Base-by-base conservation (phyloP, 2,113 vertebrate species). In the Spilogale gracilis region DNA sequence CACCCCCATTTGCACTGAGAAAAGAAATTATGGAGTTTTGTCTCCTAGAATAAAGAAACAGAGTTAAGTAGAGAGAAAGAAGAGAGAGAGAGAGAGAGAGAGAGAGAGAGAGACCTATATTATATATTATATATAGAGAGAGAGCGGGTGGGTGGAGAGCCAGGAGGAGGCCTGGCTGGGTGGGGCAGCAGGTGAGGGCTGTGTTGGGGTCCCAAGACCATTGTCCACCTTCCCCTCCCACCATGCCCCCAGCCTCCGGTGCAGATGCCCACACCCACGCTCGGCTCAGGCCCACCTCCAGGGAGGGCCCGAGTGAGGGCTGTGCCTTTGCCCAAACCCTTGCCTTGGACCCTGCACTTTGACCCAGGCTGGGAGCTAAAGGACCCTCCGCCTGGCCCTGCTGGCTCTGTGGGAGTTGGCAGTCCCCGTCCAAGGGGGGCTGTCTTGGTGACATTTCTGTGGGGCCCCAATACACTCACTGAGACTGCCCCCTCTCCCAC, bases 1-100 rank as follows among this genome's bases (percentile, higher is more conserved):
- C 45, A n/a, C 60, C 95, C 96, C 97, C 52, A 71, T 94, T 97
- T 97, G 98, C 96, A 98, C 98, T 97, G 97, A 97, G 79, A 90
- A 96, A 91, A 96, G 63, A 74, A 60, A 74, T 52, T 89, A 78
- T 0, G 54, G 97, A 96, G 97, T 63, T 60, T 48, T 69, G 58
- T 60, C 89, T 93, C 97, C 91, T 58, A 54, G 92, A 96, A 98
- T 94, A 94, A 95, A 97, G 79, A 54, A 82, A 83, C 20, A 82
- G 50, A 92, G 83, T 95, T 4, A 8, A 25, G 13, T 58, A 54
- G 78, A 87, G 50, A 83, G 79, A 50, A 5, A 89, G 56, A 79
- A 74, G 91, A 81, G 67, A 56, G 17, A 23, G 81, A 6, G 43
- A 94, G 38, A 74, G 91, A 81, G 67, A 56, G 21, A 30, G 82